A percentile compares a stretch with the other conserved stretches of the same genome.
These are phyloP conservation scores for Gymnothorax reevesii DNA, from an alignment of 2,797 vertebrate species.

Conservation along the genomic window DNA sequence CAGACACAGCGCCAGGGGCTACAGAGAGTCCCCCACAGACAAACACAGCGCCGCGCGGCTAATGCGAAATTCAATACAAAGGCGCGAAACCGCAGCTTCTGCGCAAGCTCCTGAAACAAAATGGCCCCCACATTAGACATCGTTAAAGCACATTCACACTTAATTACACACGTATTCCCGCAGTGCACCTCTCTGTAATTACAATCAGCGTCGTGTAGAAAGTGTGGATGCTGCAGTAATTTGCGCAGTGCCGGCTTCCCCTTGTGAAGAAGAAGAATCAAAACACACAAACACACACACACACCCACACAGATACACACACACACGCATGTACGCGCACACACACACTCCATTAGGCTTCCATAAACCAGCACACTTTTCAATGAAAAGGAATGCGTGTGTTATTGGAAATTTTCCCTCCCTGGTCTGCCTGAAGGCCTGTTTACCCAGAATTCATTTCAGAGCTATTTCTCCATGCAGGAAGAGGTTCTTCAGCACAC, in stretches of 20 bases:
- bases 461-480: constrained; percentile 56
- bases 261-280: not conserved
- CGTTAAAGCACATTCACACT: not conserved
- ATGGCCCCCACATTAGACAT: not conserved
- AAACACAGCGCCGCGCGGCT: constrained; percentile 59
- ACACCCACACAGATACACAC: constrained; percentile 39
- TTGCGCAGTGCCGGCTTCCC: not conserved
- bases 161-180: constrained; percentile 7
- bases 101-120: not conserved
- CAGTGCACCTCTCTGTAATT: not conserved
- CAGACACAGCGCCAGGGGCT: constrained; percentile 50
- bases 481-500: constrained; percentile 56
- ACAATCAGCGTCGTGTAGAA: not conserved
- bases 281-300: constrained; percentile 43
- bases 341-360: constrained; percentile 40
- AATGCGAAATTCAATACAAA: constrained; percentile 59
- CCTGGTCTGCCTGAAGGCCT: constrained; percentile 59
- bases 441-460: constrained; percentile 75
- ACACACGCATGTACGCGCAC: constrained; percentile 45
- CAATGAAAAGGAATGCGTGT: constrained; percentile 51
- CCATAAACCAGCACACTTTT: constrained; percentile 37
- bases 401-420: constrained; percentile 40
- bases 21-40: constrained; percentile 61
- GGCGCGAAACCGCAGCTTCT: not conserved
- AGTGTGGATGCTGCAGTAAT: not conserved